Evolutionary conservation across 2,113 vertebrate genomes (phyloP).

Genomic region (Amphiprion percula): DNA sequence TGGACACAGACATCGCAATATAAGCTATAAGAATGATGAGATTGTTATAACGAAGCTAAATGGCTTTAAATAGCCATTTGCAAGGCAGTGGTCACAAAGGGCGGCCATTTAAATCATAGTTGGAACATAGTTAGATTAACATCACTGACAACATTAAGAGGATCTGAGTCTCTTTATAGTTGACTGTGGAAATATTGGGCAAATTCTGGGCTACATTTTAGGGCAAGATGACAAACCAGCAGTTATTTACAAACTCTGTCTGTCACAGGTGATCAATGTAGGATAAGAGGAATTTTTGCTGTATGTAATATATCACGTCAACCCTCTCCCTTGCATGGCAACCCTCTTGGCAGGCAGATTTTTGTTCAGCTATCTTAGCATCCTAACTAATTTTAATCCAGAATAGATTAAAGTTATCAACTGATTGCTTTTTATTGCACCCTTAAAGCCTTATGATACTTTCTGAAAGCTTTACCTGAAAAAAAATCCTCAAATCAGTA

Average conservation of each 20-base stretch:
- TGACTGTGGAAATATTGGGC: neutral
- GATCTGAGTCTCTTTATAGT: neutral
- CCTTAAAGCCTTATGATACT: no score
- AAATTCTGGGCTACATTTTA: neutral
- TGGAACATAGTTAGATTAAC: slow-evolving; percentile 22
- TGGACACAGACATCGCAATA: slow-evolving; percentile 46
- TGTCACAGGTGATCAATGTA: neutral
- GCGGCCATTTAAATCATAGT: slow-evolving; percentile 17
- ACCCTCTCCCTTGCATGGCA: no score
- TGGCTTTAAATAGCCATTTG: slow-evolving; percentile 28
- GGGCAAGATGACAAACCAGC: neutral
- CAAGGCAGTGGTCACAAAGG: slow-evolving; percentile 15
- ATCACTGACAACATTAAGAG: slow-evolving; percentile 20
- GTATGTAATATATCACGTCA: neutral
- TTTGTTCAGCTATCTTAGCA: no score
- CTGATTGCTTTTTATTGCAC: no score
- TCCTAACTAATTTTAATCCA: no score
- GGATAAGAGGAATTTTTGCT: neutral
- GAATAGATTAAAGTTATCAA: no score
- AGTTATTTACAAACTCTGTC: neutral
- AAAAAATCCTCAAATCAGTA: no score
- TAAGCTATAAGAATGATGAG: slow-evolving; percentile 47
- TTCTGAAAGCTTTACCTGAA: no score
- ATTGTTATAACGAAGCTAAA: slow-evolving; percentile 57
- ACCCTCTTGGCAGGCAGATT: no score